Conservation (phyloP, 30 jellyfish, hydroid and myxozoan genomes). For the Haliclystus octoradiatus region DNA sequence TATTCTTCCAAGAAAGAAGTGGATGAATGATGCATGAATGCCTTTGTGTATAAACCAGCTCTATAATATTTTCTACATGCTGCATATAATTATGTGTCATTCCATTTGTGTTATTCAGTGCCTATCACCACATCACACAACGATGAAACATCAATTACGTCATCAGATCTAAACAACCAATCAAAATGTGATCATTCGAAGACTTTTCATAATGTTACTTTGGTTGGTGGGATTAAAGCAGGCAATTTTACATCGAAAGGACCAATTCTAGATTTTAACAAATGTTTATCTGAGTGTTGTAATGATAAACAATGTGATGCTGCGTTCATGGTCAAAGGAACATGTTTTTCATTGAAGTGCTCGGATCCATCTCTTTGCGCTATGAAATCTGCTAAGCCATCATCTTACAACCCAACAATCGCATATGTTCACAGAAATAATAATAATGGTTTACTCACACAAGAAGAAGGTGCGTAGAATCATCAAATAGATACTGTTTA, state of each 20-base stretch:
- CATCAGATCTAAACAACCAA: not conserved
- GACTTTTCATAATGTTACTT: constrained; percentile 49
- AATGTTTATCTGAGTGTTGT: constrained; percentile 65
- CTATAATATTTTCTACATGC: too few relatives aligned
- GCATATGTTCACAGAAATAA: constrained; percentile 50
- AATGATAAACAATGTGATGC: constrained; percentile 63
- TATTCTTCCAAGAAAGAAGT: too few relatives aligned
- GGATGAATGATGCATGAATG: too few relatives aligned
- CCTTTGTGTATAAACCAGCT: too few relatives aligned
- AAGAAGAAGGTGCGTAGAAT: too few relatives aligned
- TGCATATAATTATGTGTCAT: too few relatives aligned
- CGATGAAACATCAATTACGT: too few relatives aligned
- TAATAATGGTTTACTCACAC: constrained; percentile 16
- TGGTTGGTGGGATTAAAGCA: constrained; percentile 77
- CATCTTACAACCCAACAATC: constrained; percentile 80
- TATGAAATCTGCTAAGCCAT: constrained; percentile 69
- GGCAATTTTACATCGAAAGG: constrained; percentile 95
- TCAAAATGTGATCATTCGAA: constrained; percentile 24
- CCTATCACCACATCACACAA: too few relatives aligned
- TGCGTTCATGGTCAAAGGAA: constrained; percentile 90
- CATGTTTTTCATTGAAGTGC: constrained; percentile 76
- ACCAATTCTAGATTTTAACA: constrained; percentile 30
- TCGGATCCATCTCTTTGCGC: constrained; percentile 37
- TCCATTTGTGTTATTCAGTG: too few relatives aligned
- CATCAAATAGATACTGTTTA: too few relatives aligned